A percentile compares a stretch with the other conserved stretches of the same genome.
Evolutionary conservation across 2,113 vertebrate genomes (phyloP).

Genomic region (Scytalopus superciliaris): DNA sequence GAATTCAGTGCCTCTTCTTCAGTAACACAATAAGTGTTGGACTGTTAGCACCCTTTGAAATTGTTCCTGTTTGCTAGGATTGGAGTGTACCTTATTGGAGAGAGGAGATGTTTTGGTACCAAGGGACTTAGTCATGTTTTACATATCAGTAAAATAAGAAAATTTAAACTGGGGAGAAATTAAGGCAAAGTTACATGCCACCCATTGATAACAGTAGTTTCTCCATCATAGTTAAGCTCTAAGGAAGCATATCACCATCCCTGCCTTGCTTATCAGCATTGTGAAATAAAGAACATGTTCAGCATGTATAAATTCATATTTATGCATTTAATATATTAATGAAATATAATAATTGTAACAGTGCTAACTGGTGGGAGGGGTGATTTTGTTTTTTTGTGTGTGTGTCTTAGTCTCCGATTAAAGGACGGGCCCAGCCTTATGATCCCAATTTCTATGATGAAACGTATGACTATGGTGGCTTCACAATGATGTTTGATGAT

Average conservation of each 20-base stretch:
- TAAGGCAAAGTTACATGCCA: neutral
- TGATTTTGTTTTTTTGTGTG: neutral
- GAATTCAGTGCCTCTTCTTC: neutral
- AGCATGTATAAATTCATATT: neutral
- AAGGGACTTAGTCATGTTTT: neutral
- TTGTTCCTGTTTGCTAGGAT: neutral
- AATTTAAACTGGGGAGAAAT: neutral
- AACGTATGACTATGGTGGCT: conserved; percentile 96
- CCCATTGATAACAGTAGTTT: neutral
- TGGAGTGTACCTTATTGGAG: neutral
- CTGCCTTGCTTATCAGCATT: neutral
- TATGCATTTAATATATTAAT: neutral
- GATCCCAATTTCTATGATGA: conserved; percentile 99
- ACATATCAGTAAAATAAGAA: neutral
- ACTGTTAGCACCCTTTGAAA: neutral
- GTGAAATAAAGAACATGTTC: neutral
- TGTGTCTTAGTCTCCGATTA: conserved; percentile 88
- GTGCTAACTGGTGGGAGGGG: neutral
- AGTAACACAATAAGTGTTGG: neutral
- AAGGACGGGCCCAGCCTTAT: conserved; percentile 93
- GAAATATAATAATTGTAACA: neutral
- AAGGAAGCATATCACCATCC: neutral
- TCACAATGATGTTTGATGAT: conserved; percentile 96
- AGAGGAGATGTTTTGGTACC: neutral
- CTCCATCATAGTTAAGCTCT: neutral